These are phyloP conservation scores for Epinephelus coioides DNA, from an alignment of 2,797 vertebrate species.

Conservation along the genomic window DNA sequence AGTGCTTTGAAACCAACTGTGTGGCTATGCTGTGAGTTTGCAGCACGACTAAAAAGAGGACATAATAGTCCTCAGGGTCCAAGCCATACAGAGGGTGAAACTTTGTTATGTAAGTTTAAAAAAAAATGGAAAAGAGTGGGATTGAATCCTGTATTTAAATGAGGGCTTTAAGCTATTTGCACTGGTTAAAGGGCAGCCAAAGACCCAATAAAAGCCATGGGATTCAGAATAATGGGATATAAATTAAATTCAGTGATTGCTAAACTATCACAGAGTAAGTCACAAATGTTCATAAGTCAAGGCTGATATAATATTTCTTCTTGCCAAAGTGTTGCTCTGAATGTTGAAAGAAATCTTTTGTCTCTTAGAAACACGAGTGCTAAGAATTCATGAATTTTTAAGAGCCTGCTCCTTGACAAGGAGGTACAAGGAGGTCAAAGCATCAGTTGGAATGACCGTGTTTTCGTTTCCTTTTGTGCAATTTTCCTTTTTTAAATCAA, in stretches of 20 bases:
- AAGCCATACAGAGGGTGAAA: not conserved
- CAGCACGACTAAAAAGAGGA: conserved; percentile 22
- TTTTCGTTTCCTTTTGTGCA: not conserved
- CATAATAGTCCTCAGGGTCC: conserved; percentile 14
- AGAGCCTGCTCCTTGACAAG: not conserved
- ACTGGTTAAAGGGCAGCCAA: not conserved
- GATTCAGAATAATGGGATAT: not conserved
- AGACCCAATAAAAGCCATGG: not conserved
- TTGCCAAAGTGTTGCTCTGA: not conserved
- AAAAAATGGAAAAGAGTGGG: not conserved
- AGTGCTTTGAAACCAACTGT: conserved; percentile 17
- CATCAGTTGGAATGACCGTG: not conserved
- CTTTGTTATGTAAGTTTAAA: conserved; percentile 1
- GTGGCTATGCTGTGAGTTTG: not conserved
- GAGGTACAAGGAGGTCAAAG: not conserved
- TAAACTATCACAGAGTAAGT: not conserved
- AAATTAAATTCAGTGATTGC: not conserved
- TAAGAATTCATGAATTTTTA: conserved; percentile 5
- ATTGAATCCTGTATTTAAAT: not conserved
- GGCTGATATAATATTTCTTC: not conserved
- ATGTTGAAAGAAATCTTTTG: not conserved
- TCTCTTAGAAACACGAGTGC: not conserved
- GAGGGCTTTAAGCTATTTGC: not conserved
- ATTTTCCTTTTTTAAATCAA: not conserved
- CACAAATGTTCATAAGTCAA: no score